A percentile compares a stretch with the other conserved stretches of the same genome.
Evolutionary conservation across 2,113 vertebrate species (phyloP).

Genomic region (Sorex araneus): DNA sequence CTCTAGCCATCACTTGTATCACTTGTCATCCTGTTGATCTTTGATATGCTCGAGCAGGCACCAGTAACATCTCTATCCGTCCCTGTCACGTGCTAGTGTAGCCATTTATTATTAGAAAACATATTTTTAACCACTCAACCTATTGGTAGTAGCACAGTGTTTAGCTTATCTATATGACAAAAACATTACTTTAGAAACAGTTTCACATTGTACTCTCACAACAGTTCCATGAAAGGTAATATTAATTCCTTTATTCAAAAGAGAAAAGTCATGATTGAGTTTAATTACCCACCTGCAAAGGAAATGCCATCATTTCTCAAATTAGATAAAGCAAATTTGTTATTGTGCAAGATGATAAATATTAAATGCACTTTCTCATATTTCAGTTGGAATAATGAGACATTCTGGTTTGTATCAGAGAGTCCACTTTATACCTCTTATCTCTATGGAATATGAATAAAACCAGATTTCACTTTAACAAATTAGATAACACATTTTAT

Average conservation of each 20-base stretch:
- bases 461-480: background rate
- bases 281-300: background rate
- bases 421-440: background rate
- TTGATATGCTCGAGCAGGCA: no score
- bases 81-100: no score
- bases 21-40: no score
- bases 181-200: background rate
- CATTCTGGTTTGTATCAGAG: background rate
- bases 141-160: background rate
- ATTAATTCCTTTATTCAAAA: background rate
- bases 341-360: background rate
- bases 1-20: no score
- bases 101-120: slow-evolving; percentile 15
- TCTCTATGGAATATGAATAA: background rate
- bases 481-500: background rate
- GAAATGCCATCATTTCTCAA: background rate
- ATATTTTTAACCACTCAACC: background rate
- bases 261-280: background rate
- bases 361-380: background rate
- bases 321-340: background rate
- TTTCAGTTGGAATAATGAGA: no score
- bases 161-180: background rate
- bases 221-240: background rate
- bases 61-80: no score
- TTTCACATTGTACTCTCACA: background rate